A percentile compares a stretch with the other conserved stretches of the same genome.
Evolutionary conservation across 2,113 vertebrate genomes (phyloP).

Genomic region (Trematocara nigrifrons): DNA sequence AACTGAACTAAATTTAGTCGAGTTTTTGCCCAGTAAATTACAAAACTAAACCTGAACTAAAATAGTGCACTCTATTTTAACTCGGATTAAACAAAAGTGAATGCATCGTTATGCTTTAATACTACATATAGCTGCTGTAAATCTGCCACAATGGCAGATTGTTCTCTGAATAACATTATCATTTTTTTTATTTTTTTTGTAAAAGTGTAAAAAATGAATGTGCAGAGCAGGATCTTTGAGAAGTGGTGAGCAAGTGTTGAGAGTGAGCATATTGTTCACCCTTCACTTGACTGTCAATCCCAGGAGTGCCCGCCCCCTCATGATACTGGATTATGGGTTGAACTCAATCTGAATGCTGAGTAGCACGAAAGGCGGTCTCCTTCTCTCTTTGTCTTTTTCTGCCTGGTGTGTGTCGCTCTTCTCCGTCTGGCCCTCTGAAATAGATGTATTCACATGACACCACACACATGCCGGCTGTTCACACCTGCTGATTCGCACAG

Average conservation of each 20-base stretch:
- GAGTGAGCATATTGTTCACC: constrained; percentile 21
- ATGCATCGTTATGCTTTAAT: background rate
- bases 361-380: background rate
- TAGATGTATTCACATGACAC: constrained; percentile 40
- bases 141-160: background rate
- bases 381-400: background rate
- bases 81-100: fast-evolving
- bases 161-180: too few relatives aligned
- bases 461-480: constrained; percentile 33
- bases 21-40: background rate
- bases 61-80: background rate
- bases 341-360: constrained; percentile 51
- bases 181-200: fast-evolving
- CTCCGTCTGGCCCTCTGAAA: constrained; percentile 23
- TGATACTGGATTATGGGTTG: constrained; percentile 45
- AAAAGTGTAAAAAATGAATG: background rate
- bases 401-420: constrained; percentile 13
- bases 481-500: constrained; percentile 35
- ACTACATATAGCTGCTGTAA: background rate
- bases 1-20: background rate
- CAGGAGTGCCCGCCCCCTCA: constrained; percentile 22
- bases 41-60: background rate
- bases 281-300: constrained; percentile 47
- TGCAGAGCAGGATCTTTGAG: background rate
- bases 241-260: background rate